Conservation (phyloP, 2,888 invertebrate genomes). For the Drosophila kanekoi region DNA sequence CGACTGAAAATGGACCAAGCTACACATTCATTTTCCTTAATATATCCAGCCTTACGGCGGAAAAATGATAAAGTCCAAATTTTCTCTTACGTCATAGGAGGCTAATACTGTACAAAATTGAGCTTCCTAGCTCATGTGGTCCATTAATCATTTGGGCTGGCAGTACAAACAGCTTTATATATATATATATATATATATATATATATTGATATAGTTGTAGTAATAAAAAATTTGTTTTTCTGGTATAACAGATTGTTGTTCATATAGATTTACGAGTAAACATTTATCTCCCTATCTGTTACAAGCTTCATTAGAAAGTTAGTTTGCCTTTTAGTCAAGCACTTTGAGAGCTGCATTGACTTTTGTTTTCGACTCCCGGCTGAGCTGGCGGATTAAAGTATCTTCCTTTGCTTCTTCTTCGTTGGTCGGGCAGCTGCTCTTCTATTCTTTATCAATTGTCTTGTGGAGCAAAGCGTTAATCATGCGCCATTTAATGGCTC, state of each 20-base stretch:
- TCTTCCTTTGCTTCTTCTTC: slow-evolving; percentile 7
- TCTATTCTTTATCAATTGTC: slow-evolving; percentile 74
- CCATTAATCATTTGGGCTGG: not conserved
- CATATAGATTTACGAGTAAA: slow-evolving; percentile 7
- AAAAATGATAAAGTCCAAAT: no score
- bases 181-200: not conserved
- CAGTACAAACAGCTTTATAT: not conserved
- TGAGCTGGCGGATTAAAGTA: slow-evolving; percentile 25
- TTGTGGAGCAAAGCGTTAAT: slow-evolving; percentile 74
- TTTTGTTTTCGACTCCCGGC: slow-evolving; percentile 11
- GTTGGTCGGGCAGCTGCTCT: slow-evolving; percentile 17
- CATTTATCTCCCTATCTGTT: slow-evolving; percentile 36
- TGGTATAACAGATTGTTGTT: not conserved
- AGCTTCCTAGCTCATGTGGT: no score
- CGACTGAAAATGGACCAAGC: no score
- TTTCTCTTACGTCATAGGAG: no score
- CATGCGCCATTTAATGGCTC: slow-evolving; percentile 76
- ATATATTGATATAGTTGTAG: not conserved
- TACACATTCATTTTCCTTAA: no score
- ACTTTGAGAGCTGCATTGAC: slow-evolving; percentile 36
- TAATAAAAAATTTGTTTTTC: not conserved
- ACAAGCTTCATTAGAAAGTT: slow-evolving; percentile 30
- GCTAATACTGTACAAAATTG: no score
- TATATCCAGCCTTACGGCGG: no score
- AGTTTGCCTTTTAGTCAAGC: not conserved